Base-by-base conservation (phyloP, 2,888 invertebrate species). In the Pachycephus smyrnensis region DNA sequence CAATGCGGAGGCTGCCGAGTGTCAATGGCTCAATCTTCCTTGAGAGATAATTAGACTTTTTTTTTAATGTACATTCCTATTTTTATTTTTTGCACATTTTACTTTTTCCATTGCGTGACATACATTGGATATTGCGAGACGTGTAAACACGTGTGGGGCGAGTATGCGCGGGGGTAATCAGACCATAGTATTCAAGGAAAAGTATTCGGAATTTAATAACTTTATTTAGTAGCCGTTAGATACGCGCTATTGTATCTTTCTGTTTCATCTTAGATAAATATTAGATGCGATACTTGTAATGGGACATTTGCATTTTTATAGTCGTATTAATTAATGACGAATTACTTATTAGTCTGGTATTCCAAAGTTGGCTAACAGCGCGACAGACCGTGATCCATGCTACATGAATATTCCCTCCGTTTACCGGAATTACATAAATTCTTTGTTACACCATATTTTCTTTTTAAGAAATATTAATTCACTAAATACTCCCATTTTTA, bases 281-380 rank as follows among this genome's bases (percentile, higher is more conserved):
- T 33, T 33, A 33, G 33, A 23, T 23, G 23, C 23, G 55, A 55
- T 55, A 55, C 9, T 6, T 23, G 23, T 55, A 55, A 55, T 23
- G 23, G 55, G 55, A 9, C 55, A 55, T 55, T 9, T 55, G 9
- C 55, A 55, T 23, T 23, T 55, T 55, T 23, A 55, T 55, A 55
- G 55, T 9, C 9, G 55, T 15, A 33, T 68, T 78, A 86, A 85
- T 85, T 82, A 84, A 80, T 80, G 82, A 82, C 74, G 84, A 84
- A 84, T 86, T 83, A 84, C 82, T 88, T 83, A 83, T 82, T 82
- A 82, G 84, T 80, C 75, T 69, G 82, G 82, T 81, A 87, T 86
- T 88, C 87, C 83, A 86, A 81, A 85, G 87, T 86, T 87, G 87
- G 82, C 84, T 84, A 87, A 79, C 83, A 85, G 86, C 87, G 86